Percentiles rank a stretch among this genome's conserved stretches.
Evolutionary conservation across 2,888 invertebrate genomes (phyloP).

Genomic region (Parelbella ahira): DNA sequence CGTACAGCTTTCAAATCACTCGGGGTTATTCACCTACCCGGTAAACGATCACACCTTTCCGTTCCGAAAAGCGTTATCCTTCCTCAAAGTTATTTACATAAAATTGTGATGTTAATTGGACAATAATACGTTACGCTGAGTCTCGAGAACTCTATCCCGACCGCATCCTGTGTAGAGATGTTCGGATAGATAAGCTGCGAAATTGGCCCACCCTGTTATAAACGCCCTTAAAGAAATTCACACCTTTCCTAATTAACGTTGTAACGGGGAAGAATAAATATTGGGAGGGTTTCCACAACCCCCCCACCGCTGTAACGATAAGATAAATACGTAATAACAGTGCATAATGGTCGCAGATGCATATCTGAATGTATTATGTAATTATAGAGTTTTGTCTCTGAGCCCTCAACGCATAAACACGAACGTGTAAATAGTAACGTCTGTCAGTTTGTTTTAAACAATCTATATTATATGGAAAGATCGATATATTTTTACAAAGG

Average conservation of each 20-base stretch:
- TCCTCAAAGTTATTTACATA: conserved; percentile 57
- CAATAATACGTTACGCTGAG: conserved; percentile 67
- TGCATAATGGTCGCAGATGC: conserved; percentile 49
- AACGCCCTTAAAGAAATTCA: conserved; percentile 68
- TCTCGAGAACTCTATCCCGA: conserved; percentile 53
- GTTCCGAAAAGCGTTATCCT: conserved; percentile 27
- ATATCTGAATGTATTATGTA: conserved; percentile 33
- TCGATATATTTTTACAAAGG: too few species aligned
- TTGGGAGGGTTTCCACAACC: conserved; percentile 48
- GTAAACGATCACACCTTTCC: conserved; percentile 36
- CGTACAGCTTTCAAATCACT: conserved; percentile 6
- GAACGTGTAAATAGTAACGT: conserved; percentile 1
- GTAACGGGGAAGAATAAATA: conserved; percentile 70
- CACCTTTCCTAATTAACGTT: conserved; percentile 74
- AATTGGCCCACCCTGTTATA: conserved; percentile 66
- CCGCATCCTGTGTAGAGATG: conserved; percentile 67
- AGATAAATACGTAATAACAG: conserved; percentile 61
- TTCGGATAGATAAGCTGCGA: conserved; percentile 51
- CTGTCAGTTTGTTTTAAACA: too few species aligned
- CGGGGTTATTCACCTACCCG: conserved; percentile 15
- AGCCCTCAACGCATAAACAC: neutral
- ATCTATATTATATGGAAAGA: too few species aligned
- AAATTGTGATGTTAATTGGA: conserved; percentile 73
- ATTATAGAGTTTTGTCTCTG: conserved; percentile 9
- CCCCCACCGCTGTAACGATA: conserved; percentile 44